phyloP scores from a whole-genome alignment of 2,113 vertebrate genomes.

The Bufo gargarizans region DNA sequence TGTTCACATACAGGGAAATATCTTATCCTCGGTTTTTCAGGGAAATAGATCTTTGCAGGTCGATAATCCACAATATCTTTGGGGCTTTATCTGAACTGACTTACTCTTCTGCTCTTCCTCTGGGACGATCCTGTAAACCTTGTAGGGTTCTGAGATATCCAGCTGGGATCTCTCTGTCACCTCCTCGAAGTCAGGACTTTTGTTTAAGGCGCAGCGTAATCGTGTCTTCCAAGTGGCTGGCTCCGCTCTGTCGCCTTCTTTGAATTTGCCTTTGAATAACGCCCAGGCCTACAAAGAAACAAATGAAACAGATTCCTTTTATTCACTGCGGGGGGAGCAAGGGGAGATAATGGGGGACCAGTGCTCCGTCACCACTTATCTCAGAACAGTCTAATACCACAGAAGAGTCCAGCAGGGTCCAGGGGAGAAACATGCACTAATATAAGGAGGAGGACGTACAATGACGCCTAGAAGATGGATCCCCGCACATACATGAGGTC shows the following conservation, averaged over 20 bases:
- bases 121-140: constrained; percentile 95
- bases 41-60: too few relatives aligned
- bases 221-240: constrained; percentile 98
- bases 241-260: constrained; percentile 95
- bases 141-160: constrained; percentile 97
- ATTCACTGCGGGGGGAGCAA: background rate
- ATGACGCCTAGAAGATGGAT: too few relatives aligned
- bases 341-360: background rate
- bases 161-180: constrained; percentile 94
- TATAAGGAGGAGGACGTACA: too few relatives aligned
- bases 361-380: background rate
- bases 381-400: background rate
- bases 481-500: too few relatives aligned
- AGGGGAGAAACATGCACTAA: too few relatives aligned
- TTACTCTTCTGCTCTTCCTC: constrained; percentile 96
- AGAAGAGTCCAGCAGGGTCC: background rate
- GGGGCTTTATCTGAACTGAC: constrained; percentile 54
- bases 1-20: too few relatives aligned
- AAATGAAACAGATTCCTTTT: background rate
- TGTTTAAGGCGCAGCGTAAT: constrained; percentile 94
- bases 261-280: constrained; percentile 98
- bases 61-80: too few relatives aligned
- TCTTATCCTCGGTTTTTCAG: too few relatives aligned
- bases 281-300: constrained; percentile 87
- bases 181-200: constrained; percentile 98